Percentiles rank a stretch among this genome's conserved stretches.
phyloP scores from a whole-genome alignment of 2,113 vertebrate genomes.

The Planiliza haematocheilus region DNA sequence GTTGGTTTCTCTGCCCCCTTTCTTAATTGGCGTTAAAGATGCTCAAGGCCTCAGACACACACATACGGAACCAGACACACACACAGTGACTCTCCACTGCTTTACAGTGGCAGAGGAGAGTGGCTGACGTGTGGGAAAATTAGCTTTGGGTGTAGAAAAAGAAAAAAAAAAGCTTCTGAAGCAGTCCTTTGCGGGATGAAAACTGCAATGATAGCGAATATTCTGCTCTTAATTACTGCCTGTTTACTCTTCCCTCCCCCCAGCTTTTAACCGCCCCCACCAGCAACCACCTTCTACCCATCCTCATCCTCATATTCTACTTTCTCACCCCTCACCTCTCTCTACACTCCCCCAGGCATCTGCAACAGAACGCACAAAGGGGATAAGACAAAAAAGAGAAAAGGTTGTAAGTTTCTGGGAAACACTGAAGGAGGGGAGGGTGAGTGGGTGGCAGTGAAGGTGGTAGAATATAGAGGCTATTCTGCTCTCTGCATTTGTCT shows the following conservation, averaged over 20 bases:
- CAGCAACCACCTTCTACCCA: slow-evolving; percentile 19
- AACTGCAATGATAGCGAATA: slow-evolving; percentile 82
- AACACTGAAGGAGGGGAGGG: not conserved
- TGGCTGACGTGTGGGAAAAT: slow-evolving; percentile 72
- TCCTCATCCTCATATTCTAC: slow-evolving; percentile 35
- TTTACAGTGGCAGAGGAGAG: slow-evolving; percentile 64
- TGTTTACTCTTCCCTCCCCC: slow-evolving; percentile 79
- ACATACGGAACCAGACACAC: slow-evolving; percentile 37
- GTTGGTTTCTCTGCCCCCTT: slow-evolving; percentile 68
- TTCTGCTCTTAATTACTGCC: slow-evolving; percentile 82
- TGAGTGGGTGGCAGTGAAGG: not conserved
- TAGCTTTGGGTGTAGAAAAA: slow-evolving; percentile 55
- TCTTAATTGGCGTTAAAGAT: slow-evolving; percentile 84
- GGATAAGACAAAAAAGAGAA: slow-evolving; percentile 11
- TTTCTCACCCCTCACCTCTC: slow-evolving; percentile 39
- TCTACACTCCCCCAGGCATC: slow-evolving; percentile 7
- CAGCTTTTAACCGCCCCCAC: slow-evolving; percentile 42
- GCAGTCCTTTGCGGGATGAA: slow-evolving; percentile 72
- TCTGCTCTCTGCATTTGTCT: slow-evolving; percentile 2
- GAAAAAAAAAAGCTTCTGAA: slow-evolving; percentile 69
- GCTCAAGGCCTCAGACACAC: slow-evolving; percentile 67
- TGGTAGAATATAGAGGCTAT: not conserved
- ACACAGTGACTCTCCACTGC: slow-evolving; percentile 51
- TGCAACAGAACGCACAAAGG: slow-evolving; percentile 43
- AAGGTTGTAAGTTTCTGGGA: slow-evolving; percentile 35